Conservation (phyloP, 2,797 vertebrate genomes). For the Sebastes diaconus region DNA sequence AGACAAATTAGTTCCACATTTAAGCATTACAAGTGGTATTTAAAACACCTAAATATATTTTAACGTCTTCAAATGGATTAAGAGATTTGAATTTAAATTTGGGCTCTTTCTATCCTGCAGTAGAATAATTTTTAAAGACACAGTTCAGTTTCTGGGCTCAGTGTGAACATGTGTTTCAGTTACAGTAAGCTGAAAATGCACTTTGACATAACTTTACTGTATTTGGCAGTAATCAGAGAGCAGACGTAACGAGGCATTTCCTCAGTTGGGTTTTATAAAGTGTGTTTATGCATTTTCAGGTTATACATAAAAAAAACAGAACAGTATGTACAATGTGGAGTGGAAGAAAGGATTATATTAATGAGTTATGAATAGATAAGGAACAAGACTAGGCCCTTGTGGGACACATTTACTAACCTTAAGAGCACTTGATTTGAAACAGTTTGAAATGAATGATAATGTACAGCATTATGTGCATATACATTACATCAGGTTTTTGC, state of each 20-base stretch:
- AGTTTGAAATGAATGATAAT: too few species aligned
- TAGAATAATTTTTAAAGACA: not conserved
- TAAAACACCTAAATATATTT: not conserved
- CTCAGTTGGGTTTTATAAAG: not conserved
- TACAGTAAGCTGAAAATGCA: too few species aligned
- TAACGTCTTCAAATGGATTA: not conserved
- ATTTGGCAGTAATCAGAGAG: not conserved
- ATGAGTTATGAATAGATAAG: too few species aligned
- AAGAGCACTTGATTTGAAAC: too few species aligned
- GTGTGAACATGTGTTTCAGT: too few species aligned
- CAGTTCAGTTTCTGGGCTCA: not conserved
- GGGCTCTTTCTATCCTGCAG: not conserved
- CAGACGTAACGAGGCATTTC: not conserved
- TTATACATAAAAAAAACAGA: too few species aligned
- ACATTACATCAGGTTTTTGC: not conserved
- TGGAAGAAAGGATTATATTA: too few species aligned
- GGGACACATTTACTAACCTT: too few species aligned
- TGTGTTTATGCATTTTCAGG: not conserved
- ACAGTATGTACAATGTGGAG: too few species aligned
- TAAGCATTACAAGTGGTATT: not conserved
- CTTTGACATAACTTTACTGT: not conserved
- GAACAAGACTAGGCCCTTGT: too few species aligned
- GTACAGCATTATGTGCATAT: not conserved
- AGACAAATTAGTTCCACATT: not conserved
- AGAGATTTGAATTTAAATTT: not conserved